Evolutionary conservation across 1,140 invertebrate species (phyloP).

Genomic region (Gonatopus flavifemur): DNA sequence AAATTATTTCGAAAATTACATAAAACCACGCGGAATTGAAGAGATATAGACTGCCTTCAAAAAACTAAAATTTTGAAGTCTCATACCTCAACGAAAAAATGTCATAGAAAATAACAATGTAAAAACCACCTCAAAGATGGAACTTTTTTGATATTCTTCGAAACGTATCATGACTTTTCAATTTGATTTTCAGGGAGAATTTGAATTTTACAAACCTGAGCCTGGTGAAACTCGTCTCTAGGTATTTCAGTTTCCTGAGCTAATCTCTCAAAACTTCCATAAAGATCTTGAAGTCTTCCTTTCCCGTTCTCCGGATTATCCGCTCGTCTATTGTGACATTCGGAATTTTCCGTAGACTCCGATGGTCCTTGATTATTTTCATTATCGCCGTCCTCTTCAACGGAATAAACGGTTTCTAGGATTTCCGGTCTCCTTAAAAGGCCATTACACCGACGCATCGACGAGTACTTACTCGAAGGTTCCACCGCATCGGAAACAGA

Average conservation of each 20-base stretch:
- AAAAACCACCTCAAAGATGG: too few relatives aligned
- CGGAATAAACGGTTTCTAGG: constrained; percentile 82
- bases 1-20: too few relatives aligned
- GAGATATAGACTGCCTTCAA: too few relatives aligned
- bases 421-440: constrained; percentile 76
- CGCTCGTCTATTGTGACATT: constrained; percentile 39
- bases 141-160: too few relatives aligned
- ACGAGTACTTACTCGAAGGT: constrained; percentile 73
- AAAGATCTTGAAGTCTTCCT: constrained; percentile 49
- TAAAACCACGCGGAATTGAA: too few relatives aligned
- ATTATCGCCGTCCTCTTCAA: constrained; percentile 76
- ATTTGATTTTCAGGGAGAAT: too few relatives aligned
- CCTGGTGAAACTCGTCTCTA: constrained; percentile 51
- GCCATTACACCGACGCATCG: constrained; percentile 70
- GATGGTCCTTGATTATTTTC: constrained; percentile 63
- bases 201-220: constrained; percentile 34
- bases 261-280: constrained; percentile 56
- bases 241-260: constrained; percentile 48
- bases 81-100: too few relatives aligned
- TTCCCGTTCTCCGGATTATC: constrained; percentile 40
- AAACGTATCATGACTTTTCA: too few relatives aligned
- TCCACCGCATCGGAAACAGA: constrained; percentile 80
- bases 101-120: too few relatives aligned
- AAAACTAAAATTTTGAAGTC: too few relatives aligned
- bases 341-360: constrained; percentile 42